These are phyloP conservation scores for Caenorhabditis sp. DNA, from an alignment of 2,888 invertebrate genomes.

Conservation along the genomic window DNA sequence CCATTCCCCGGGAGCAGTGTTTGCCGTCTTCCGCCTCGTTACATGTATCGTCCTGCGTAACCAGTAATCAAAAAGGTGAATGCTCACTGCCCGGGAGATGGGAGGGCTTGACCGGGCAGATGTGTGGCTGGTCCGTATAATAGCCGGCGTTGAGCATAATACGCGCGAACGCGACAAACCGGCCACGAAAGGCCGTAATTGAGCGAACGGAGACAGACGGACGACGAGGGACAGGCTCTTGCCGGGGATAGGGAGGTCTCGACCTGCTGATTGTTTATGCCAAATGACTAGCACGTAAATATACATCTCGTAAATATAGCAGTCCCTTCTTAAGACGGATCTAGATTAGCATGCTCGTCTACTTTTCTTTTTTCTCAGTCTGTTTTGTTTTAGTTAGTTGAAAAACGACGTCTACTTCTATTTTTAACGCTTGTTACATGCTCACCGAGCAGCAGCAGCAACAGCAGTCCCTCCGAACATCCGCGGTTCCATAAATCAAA, in stretches of 20 bases:
- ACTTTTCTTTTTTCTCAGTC: not conserved
- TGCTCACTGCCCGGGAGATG: slow-evolving; percentile 10
- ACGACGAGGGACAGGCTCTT: slow-evolving; percentile 17
- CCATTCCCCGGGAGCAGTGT: slow-evolving; percentile 23
- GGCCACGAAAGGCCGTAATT: slow-evolving; percentile 51
- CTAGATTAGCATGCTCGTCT: slow-evolving; percentile 37
- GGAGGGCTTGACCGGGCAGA: slow-evolving; percentile 30
- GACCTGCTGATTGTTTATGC: slow-evolving; percentile 63
- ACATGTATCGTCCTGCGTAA: slow-evolving; percentile 38
- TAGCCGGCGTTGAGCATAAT: slow-evolving; percentile 42
- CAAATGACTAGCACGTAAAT: slow-evolving; percentile 31
- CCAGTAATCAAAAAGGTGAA: slow-evolving; percentile 41
- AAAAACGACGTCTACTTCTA: not conserved
- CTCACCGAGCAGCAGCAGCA: not conserved
- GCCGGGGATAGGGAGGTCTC: slow-evolving; percentile 36
- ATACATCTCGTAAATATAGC: slow-evolving; percentile 39
- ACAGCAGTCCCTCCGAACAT: slow-evolving; percentile 2
- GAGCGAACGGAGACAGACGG: slow-evolving; percentile 35
- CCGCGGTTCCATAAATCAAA: slow-evolving; percentile 46
- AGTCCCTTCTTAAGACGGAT: slow-evolving; percentile 3
- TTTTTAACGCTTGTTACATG: slow-evolving; percentile 8
- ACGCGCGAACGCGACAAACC: slow-evolving; percentile 46
- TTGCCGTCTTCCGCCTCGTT: slow-evolving; percentile 39
- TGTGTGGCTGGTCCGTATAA: slow-evolving; percentile 56
- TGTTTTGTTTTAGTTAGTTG: slow-evolving; percentile 10